phyloP scores from a whole-genome alignment of 1,140 invertebrate genomes.

The Odontomachus brunneus region DNA sequence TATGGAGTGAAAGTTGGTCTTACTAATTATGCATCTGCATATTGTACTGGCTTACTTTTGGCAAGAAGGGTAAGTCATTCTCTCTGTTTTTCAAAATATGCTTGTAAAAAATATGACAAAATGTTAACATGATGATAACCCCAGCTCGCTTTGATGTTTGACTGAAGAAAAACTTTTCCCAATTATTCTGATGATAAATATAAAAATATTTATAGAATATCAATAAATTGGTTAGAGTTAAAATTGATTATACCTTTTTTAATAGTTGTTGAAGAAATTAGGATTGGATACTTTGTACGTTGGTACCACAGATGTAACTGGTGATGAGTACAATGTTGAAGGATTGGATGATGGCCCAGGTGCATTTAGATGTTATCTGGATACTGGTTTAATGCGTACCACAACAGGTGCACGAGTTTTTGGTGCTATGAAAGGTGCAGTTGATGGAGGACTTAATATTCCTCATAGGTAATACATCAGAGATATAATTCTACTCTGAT shows the following conservation, averaged over 20 bases:
- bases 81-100: conserved; percentile 8
- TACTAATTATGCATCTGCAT: conserved; percentile 99
- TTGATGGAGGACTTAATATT: conserved; percentile 99
- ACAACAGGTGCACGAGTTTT: conserved; percentile 99
- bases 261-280: conserved; percentile 94
- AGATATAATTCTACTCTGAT: not conserved
- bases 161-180: conserved; percentile 84
- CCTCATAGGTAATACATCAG: conserved; percentile 93
- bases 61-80: conserved; percentile 92
- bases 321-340: conserved; percentile 98
- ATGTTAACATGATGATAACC: conserved; percentile 80
- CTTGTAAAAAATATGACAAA: conserved; percentile 10
- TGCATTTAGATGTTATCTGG: conserved; percentile 98
- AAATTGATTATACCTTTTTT: conserved; percentile 55
- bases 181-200: conserved; percentile 76
- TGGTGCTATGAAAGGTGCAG: conserved; percentile 99
- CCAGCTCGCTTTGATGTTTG: conserved; percentile 83
- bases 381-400: conserved; percentile 98
- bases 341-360: conserved; percentile 96
- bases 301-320: conserved; percentile 95
- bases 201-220: not conserved
- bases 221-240: conserved; percentile 29
- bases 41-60: conserved; percentile 98
- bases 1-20: conserved; percentile 98
- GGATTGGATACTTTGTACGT: conserved; percentile 96